Evolutionary conservation across 2,888 invertebrate species (phyloP).

Genomic region (Drosophila subquinaria): DNA sequence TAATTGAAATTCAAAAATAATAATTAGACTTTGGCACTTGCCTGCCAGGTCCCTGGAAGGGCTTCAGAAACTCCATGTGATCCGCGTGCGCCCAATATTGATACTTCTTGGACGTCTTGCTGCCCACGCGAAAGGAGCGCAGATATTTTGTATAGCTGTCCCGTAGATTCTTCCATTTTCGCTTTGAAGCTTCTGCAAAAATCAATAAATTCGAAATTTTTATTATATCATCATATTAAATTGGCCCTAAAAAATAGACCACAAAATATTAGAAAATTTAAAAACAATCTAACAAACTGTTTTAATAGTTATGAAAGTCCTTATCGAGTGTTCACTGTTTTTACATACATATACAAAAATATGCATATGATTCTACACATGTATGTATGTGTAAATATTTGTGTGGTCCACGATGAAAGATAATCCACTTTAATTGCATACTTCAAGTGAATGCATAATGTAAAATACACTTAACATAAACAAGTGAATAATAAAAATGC

Average conservation of each 20-base stretch:
- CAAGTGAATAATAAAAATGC: not conserved
- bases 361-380: not conserved
- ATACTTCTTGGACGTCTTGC: slow-evolving; percentile 85
- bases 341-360: not conserved
- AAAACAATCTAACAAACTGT: not conserved
- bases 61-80: slow-evolving; percentile 85
- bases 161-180: slow-evolving; percentile 85
- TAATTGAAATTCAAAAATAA: not conserved
- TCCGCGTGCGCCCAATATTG: slow-evolving; percentile 85
- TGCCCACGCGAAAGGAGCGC: slow-evolving; percentile 85
- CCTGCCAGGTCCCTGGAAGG: slow-evolving; percentile 85
- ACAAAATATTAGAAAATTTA: not conserved
- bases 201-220: not conserved
- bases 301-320: not conserved
- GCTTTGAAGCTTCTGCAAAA: slow-evolving; percentile 83
- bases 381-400: not conserved
- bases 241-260: slow-evolving; percentile 6
- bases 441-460: slow-evolving; percentile 6
- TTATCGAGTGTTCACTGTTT: not conserved
- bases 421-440: slow-evolving; percentile 12
- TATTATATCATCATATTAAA: not conserved
- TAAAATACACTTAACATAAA: not conserved
- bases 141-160: slow-evolving; percentile 86
- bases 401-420: not conserved
- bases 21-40: slow-evolving; percentile 27